Conservation (phyloP, 2,888 invertebrate genomes). For the Polydrusus tereticollis region DNA sequence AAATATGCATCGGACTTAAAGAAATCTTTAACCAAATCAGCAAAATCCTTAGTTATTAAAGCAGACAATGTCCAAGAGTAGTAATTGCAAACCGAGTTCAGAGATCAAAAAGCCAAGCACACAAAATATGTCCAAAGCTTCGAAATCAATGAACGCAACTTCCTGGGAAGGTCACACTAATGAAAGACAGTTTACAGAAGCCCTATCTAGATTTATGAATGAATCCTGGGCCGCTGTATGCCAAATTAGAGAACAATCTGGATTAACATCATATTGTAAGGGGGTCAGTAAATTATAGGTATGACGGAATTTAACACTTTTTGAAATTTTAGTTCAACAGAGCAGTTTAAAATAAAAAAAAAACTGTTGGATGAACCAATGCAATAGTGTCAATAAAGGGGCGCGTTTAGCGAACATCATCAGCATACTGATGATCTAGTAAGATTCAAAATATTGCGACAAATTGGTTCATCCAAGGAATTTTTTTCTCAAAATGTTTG, state of each 20-base stretch:
- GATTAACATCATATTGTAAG: slow-evolving; percentile 36
- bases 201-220: slow-evolving; percentile 30
- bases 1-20: neutral
- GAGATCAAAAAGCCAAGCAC: no score
- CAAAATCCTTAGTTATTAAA: neutral
- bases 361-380: no score
- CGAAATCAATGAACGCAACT: slow-evolving; percentile 27
- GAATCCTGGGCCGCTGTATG: slow-evolving; percentile 41
- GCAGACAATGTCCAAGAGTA: neutral
- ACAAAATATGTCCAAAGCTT: slow-evolving; percentile 6
- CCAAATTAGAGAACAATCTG: slow-evolving; percentile 30
- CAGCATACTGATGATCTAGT: no score
- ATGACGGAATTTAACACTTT: no score
- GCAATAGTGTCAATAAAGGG: no score
- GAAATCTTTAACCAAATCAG: neutral
- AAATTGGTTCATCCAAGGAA: no score
- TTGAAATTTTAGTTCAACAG: no score
- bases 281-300: no score
- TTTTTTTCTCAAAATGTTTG: no score
- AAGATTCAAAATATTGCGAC: no score
- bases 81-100: neutral
- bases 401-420: no score
- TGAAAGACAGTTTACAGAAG: slow-evolving; percentile 27
- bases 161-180: slow-evolving; percentile 26
- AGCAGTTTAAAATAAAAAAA: no score